Evolutionary conservation across 2,113 vertebrate genomes (phyloP), one percentile per base, ranked within the genome.

Genomic region (Salvelinus namaycush): DNA sequence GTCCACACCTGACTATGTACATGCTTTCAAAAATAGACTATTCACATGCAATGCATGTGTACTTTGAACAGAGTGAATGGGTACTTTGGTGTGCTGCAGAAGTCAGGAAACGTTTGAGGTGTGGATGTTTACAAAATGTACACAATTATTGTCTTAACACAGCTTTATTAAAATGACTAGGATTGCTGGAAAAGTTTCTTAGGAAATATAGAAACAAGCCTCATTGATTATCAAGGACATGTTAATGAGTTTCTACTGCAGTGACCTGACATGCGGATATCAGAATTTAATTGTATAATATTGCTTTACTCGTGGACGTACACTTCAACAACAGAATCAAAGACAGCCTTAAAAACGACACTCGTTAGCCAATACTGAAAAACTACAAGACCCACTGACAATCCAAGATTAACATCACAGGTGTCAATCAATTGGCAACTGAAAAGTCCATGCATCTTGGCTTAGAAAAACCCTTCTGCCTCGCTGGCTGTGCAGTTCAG

Each of bases 71-170:
- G 54, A 57, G 18, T 57, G 14, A 20, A 14, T 57, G 18, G 54
- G 14, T 4, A 16, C 14, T 14, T 20, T 57, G 54, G 54, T 57
- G 18, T 57, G 54, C 54, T 20, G 5, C 54, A 20, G 54, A 44
- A 31, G 66, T 69, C 5, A 24, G 72, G 69, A 79, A 31, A 76
- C 31, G 16, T 26, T 7, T 26, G 24, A 31, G 64, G 65, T 49
- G 4, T 68, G 34, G 34, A 39, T 39, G 59, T 18, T 39, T 57
- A 26, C 44, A 66, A 16, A 57, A 44, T 9, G 39, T 44, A 44
- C 39, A 44, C 39, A 44, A 44, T 44, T 20, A 57, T 57, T 57
- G 16, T 57, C 54, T 4, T 16, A 57, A 57, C 54, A 57, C 54
- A 57, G 14, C 54, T 57, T 57, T 20, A 57, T 20, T 57, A 4